Conservation (phyloP, 92 coral and sea anemone genomes). For the Plumapathes pennacea region DNA sequence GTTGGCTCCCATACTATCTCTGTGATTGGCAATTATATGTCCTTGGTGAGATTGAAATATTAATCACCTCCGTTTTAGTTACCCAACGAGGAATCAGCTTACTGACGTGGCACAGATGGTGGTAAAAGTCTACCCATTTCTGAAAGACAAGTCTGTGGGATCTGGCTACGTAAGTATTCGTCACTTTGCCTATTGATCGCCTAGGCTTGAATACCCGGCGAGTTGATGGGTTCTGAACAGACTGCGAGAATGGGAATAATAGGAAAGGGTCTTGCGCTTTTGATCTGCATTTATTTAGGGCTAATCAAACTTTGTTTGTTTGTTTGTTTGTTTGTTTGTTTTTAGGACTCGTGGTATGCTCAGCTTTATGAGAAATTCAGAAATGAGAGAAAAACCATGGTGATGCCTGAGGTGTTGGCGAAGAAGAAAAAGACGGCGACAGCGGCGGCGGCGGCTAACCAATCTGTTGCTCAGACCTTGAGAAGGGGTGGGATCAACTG, state of each 20-base stretch:
- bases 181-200: neutral
- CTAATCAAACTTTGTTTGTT: too few species aligned
- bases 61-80: constrained; percentile 33
- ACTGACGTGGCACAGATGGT: constrained; percentile 37
- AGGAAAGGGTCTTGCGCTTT: too few species aligned
- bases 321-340: neutral
- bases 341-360: constrained; percentile 59
- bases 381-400: constrained; percentile 49
- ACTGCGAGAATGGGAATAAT: too few species aligned
- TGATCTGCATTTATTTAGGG: too few species aligned
- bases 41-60: too few species aligned
- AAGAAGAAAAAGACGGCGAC: constrained; percentile 5
- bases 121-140: constrained; percentile 43
- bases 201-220: neutral
- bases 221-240: too few species aligned
- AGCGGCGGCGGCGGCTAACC: neutral
- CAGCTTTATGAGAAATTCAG: constrained; percentile 54
- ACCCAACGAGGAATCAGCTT: constrained; percentile 63
- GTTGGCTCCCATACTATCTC: too few species aligned
- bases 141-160: constrained; percentile 60
- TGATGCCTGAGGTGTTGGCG: constrained; percentile 37
- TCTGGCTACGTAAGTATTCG: constrained; percentile 59
- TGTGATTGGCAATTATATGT: too few species aligned
- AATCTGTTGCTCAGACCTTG: constrained; percentile 1
- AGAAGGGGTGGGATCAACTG: constrained; percentile 66